These are phyloP conservation scores for Iselma pallidipennis DNA, from an alignment of 2,888 invertebrate genomes.

Conservation along the genomic window DNA sequence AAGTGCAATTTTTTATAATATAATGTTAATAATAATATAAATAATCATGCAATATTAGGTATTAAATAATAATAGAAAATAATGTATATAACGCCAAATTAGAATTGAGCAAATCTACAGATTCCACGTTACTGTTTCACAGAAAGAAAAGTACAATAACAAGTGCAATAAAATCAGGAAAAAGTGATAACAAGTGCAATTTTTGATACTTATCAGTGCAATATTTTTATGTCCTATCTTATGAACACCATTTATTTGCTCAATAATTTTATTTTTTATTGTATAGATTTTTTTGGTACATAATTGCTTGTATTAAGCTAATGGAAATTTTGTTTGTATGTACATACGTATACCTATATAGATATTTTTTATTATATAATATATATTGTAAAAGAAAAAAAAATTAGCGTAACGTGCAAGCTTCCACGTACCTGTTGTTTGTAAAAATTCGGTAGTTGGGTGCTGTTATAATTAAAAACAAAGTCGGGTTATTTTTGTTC, in stretches of 20 bases:
- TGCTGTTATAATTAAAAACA: conserved; percentile 4
- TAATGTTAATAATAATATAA: no score
- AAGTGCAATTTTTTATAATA: conserved; percentile 52
- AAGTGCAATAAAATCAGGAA: conserved; percentile 15
- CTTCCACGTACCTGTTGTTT: conserved; percentile 50
- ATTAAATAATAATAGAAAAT: conserved; percentile 18
- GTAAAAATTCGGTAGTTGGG: conserved; percentile 35
- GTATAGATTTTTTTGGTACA: not conserved
- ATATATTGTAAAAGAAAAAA: no score
- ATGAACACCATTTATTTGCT: conserved; percentile 3
- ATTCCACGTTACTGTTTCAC: no score
- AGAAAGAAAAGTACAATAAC: conserved; percentile 34
- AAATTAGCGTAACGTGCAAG: conserved; percentile 33
- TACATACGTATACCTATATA: no score
- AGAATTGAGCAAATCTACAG: not conserved
- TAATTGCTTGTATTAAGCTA: not conserved
- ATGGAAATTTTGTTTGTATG: conserved; percentile 4
- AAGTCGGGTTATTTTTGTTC: not conserved
- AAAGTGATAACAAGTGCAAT: conserved; percentile 21
- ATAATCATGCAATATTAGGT: conserved; percentile 35
- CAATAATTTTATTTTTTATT: conserved; percentile 5
- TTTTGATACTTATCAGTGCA: conserved; percentile 19
- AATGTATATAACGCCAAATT: not conserved
- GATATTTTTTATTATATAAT: no score
- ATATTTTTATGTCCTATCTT: conserved; percentile 15